phyloP scores from a whole-genome alignment of 2,888 invertebrate species.

The Chydorus sphaericus region DNA sequence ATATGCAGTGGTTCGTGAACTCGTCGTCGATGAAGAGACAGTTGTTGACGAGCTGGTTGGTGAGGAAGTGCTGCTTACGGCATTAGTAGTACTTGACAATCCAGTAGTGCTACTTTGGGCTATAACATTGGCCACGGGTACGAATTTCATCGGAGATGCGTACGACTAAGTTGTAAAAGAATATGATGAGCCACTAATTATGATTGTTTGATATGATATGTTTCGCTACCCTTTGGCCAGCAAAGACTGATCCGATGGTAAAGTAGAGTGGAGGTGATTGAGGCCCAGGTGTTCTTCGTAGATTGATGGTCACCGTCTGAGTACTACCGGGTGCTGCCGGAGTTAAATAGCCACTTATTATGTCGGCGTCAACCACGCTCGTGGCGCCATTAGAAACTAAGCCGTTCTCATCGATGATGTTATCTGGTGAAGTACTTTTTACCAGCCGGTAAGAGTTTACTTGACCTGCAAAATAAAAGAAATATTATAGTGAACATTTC shows the following conservation, averaged over 20 bases:
- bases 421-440: neutral
- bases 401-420: neutral
- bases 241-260: neutral
- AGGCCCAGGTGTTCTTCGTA: neutral
- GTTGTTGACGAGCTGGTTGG: neutral
- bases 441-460: neutral
- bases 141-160: too few species aligned
- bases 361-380: neutral
- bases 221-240: too few species aligned
- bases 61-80: neutral
- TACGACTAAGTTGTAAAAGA: too few species aligned
- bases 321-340: neutral
- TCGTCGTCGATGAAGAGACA: neutral
- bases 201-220: too few species aligned
- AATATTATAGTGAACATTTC: too few species aligned
- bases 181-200: too few species aligned
- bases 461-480: neutral
- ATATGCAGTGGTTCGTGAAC: neutral
- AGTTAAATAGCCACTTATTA: neutral
- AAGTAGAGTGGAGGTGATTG: neutral
- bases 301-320: neutral
- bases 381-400: neutral
- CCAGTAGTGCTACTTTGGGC: too few species aligned
- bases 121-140: too few species aligned
- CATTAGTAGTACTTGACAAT: too few species aligned